Evolutionary conservation across 2,888 invertebrate species (phyloP).

Genomic region (Hypomecis punctinalis): DNA sequence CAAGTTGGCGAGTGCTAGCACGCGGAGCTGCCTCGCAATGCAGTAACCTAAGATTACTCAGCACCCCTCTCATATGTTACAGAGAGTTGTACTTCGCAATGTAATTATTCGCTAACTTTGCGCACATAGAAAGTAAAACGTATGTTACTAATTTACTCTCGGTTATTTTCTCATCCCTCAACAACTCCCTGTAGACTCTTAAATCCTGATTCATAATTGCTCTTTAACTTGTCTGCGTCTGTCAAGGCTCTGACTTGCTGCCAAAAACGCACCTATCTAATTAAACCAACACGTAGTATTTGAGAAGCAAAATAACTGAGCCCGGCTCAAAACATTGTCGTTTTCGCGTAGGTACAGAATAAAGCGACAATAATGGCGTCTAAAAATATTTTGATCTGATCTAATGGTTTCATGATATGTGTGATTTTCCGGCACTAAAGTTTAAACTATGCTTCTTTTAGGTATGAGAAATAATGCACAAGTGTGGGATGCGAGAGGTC

Average conservation of each 20-base stretch:
- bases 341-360: background rate
- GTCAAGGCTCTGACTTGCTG: slow-evolving; percentile 23
- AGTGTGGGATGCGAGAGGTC: background rate
- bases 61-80: too few species aligned
- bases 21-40: too few species aligned
- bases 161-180: slow-evolving; percentile 1
- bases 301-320: slow-evolving; percentile 1
- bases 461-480: background rate
- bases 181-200: background rate
- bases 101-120: background rate
- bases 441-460: background rate
- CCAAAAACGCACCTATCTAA: slow-evolving; percentile 21
- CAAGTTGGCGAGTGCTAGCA: too few species aligned
- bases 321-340: background rate
- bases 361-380: too few species aligned
- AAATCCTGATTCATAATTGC: slow-evolving; percentile 24
- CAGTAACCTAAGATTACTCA: too few species aligned
- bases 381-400: too few species aligned
- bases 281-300: background rate
- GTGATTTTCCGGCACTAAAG: background rate
- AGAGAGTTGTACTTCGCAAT: too few species aligned
- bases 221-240: slow-evolving; percentile 24
- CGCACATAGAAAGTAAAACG: background rate
- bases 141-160: background rate
- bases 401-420: too few species aligned